Evolutionary conservation across 2,888 invertebrate species (phyloP), one percentile per base, ranked within the genome.

Genomic region (Yponomeuta evonymella): DNA sequence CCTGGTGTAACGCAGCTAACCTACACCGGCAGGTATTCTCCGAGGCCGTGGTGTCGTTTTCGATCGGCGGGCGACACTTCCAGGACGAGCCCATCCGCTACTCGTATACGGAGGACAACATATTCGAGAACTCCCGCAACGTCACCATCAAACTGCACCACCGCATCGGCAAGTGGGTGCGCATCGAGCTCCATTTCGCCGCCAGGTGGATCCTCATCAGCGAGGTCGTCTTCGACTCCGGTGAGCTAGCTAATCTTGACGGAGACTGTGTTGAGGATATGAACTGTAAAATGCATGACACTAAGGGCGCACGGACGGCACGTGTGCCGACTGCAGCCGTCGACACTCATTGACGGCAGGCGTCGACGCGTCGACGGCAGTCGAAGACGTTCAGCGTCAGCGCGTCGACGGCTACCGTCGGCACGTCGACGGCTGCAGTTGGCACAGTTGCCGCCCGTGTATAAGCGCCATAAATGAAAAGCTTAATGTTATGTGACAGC

Each of bases 201-300:
- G 94, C 96, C 23, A 93, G 95, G 71, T 98, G 98, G 98, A 95
- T 98, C 77, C 95, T 98, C 89, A 94, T 98, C 80, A 97, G 97
- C 86, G 98, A 98, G 89, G 94, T 98, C 74, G 95, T 96, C 72
- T 98, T 98, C 85, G 95, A 96, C 78, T 97, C 97, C 36, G 95
- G 95, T 95, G 74, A 91, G 92, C 8, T 8, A 91, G 92, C 8
- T 8, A 1, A 43, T 43, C 8, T 43, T 43, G 43, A 43, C 43
- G 43, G 6, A 1, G 43, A 43, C 43, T 5, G 43, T 5, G 43
- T 43, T 43, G 43, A 8, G 43, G 8, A 36, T 5, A 6, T 8
- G 43, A 8, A 1, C 33, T 33, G 33, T 33, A 33, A 2, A 33
- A 33, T 33, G 33, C 1, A 33, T 0, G 33, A 33, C 2, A 33